Conservation (phyloP, 1,140 invertebrate species). For the Sminthurides bifidus region DNA sequence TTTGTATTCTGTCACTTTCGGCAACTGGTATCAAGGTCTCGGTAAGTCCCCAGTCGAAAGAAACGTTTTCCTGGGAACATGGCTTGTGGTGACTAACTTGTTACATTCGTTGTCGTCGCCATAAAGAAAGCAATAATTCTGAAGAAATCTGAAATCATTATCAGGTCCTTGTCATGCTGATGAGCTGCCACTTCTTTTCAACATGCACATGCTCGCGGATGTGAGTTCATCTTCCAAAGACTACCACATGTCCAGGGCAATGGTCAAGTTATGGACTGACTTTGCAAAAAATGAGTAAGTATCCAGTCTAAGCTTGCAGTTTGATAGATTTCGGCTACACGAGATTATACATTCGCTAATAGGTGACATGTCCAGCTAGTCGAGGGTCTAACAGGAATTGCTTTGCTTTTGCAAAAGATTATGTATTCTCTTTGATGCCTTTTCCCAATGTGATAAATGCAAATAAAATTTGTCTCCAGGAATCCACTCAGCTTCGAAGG, state of each 20-base stretch:
- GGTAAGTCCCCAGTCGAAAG: background rate
- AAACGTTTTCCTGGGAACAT: too few relatives aligned
- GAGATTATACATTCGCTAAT: background rate
- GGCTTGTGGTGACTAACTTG: too few relatives aligned
- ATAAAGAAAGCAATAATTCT: too few relatives aligned
- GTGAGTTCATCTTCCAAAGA: conserved; percentile 1
- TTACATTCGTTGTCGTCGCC: too few relatives aligned
- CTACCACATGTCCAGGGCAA: background rate
- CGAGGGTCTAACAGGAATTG: too few relatives aligned
- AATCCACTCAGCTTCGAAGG: background rate
- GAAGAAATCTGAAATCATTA: background rate
- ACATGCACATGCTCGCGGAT: conserved; percentile 11
- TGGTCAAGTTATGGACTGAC: conserved; percentile 12
- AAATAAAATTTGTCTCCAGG: conserved; percentile 3
- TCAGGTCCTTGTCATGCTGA: conserved; percentile 15
- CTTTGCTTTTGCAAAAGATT: background rate
- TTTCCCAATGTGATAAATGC: too few relatives aligned
- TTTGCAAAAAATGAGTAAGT: conserved; percentile 17
- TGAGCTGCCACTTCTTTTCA: conserved; percentile 12
- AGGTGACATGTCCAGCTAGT: too few relatives aligned
- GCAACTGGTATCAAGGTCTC: background rate
- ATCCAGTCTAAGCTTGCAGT: too few relatives aligned
- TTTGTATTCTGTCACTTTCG: conserved; percentile 4
- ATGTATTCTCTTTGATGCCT: too few relatives aligned
- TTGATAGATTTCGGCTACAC: background rate